Conservation (phyloP, 2,797 vertebrate genomes). For the Australoheros facetus region DNA sequence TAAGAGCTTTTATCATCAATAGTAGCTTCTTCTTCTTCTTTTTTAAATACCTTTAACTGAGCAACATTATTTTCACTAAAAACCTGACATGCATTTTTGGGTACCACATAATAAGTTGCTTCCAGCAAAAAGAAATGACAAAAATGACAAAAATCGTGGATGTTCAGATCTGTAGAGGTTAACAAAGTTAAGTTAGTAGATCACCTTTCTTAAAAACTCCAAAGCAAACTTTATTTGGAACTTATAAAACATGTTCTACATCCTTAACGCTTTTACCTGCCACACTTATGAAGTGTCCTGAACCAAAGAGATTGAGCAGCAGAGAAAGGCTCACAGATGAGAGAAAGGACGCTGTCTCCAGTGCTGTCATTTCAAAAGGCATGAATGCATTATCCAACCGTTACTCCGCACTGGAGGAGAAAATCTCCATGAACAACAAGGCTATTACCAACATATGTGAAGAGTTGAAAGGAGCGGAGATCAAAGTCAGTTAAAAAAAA, state of each 20-base stretch:
- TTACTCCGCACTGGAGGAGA: constrained; percentile 49
- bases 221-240: constrained; percentile 35
- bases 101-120: neutral
- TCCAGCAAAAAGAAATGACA: neutral
- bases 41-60: no score
- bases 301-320: constrained; percentile 36
- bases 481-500: constrained; percentile 57
- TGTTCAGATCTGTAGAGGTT: neutral
- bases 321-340: constrained; percentile 37
- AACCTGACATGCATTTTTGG: no score
- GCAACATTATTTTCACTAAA: no score
- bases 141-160: neutral
- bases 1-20: no score
- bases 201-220: constrained; percentile 6
- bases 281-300: constrained; percentile 30
- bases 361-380: constrained; percentile 60
- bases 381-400: constrained; percentile 64
- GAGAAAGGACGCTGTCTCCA: constrained; percentile 52
- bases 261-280: constrained; percentile 26
- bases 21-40: no score
- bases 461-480: constrained; percentile 68
- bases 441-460: constrained; percentile 68
- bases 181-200: neutral
- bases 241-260: constrained; percentile 23
- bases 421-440: constrained; percentile 71